Evolutionary conservation across 2,888 invertebrate species (phyloP).

Genomic region (Lymantria monacha): DNA sequence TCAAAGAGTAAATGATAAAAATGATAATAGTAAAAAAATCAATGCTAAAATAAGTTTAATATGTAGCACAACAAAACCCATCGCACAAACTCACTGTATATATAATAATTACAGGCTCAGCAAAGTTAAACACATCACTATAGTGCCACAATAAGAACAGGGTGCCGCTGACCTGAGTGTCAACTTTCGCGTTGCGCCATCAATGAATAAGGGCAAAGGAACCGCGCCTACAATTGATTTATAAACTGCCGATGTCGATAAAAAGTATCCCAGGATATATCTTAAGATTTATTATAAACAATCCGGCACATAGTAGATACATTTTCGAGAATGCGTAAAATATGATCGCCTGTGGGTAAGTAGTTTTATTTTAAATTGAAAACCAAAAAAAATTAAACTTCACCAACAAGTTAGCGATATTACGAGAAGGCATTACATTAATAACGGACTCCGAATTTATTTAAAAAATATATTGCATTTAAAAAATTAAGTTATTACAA

Average conservation of each 20-base stretch:
- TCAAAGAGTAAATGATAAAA: too few species aligned
- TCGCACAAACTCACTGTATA: background rate
- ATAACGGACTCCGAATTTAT: background rate
- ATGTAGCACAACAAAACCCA: background rate
- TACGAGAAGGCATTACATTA: background rate
- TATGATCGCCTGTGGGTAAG: background rate
- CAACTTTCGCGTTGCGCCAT: constrained; percentile 61
- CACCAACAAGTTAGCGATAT: background rate
- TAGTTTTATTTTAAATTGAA: background rate
- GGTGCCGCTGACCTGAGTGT: constrained; percentile 28
- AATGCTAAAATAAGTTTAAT: too few species aligned
- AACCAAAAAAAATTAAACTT: background rate
- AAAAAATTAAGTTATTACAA: constrained; percentile 28
- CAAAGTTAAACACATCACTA: constrained; percentile 27
- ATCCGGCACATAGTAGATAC: background rate
- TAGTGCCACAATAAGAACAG: constrained; percentile 28
- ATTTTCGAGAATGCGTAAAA: background rate
- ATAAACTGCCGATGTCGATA: constrained; percentile 41
- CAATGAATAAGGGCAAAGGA: constrained; percentile 55
- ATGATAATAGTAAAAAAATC: too few species aligned
- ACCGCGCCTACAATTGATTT: constrained; percentile 76
- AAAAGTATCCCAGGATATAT: constrained; percentile 38
- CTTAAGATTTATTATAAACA: constrained; percentile 34
- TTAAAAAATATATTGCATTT: background rate
- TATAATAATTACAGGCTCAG: constrained; percentile 33